These are phyloP conservation scores for Agrilus mali DNA, from an alignment of 2,888 invertebrate species.

Conservation along the genomic window DNA sequence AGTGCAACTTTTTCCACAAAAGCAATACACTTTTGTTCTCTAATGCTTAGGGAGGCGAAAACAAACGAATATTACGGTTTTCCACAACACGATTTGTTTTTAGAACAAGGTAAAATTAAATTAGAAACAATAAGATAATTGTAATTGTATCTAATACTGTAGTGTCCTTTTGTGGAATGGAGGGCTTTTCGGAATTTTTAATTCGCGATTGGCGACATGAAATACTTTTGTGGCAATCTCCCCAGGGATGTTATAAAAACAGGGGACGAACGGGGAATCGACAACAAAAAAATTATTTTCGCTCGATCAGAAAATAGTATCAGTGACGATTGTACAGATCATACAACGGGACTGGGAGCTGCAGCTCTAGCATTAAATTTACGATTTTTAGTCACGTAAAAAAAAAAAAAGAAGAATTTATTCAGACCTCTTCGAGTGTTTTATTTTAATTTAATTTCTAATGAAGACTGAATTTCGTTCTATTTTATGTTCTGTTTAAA, in stretches of 20 bases:
- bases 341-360: slow-evolving; percentile 33
- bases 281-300: not conserved
- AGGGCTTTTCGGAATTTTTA: slow-evolving; percentile 35
- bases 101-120: slow-evolving; percentile 22
- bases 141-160: no score
- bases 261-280: not conserved
- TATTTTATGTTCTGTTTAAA: no score
- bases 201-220: slow-evolving; percentile 24
- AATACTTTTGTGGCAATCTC: slow-evolving; percentile 31
- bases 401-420: no score
- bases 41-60: slow-evolving; percentile 22
- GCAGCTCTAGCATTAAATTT: slow-evolving; percentile 28
- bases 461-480: no score
- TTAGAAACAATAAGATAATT: not conserved
- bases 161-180: slow-evolving; percentile 37
- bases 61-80: slow-evolving; percentile 20
- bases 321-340: slow-evolving; percentile 32
- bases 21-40: slow-evolving; percentile 13
- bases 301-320: slow-evolving; percentile 23
- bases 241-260: slow-evolving; percentile 29
- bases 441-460: no score
- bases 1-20: not conserved
- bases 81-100: slow-evolving; percentile 23
- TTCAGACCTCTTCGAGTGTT: no score
- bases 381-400: slow-evolving; percentile 9